These are phyloP conservation scores for Melanophora roralis DNA, from an alignment of 2,888 invertebrate species.

Conservation along the genomic window DNA sequence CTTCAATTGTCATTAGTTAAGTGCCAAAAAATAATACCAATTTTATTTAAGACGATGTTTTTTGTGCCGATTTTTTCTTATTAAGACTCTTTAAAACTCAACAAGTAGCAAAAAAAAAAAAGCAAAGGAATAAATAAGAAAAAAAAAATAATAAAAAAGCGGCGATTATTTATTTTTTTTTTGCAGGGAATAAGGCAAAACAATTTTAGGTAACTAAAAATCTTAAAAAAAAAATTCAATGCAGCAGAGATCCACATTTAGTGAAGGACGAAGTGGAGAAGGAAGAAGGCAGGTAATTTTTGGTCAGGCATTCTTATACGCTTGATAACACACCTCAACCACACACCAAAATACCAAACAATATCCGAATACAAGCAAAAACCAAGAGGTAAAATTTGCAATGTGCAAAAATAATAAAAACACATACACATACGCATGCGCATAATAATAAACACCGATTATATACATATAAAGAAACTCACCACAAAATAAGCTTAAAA, in stretches of 20 bases:
- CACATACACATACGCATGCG: constrained; percentile 1
- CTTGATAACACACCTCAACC: constrained; percentile 68
- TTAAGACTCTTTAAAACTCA: constrained; percentile 22
- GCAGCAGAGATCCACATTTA: background rate
- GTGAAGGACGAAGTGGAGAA: background rate
- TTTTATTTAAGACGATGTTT: constrained; percentile 31
- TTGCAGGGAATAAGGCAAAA: constrained; percentile 5
- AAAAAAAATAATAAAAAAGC: constrained; percentile 25
- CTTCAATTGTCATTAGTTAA: constrained; percentile 49
- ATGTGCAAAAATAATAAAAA: constrained; percentile 53
- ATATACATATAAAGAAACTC: constrained; percentile 36
- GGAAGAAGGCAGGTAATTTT: constrained; percentile 64
- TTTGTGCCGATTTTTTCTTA: constrained; percentile 40
- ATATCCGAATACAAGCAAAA: constrained; percentile 57
- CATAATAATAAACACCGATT: background rate
- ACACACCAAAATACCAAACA: constrained; percentile 65
- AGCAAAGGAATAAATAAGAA: constrained; percentile 29
- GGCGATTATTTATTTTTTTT: constrained; percentile 24
- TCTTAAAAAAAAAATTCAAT: background rate
- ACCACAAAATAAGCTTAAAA: constrained; percentile 31
- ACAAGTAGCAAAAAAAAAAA: constrained; percentile 45
- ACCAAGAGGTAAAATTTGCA: constrained; percentile 50
- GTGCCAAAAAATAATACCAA: constrained; percentile 57
- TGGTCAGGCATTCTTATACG: constrained; percentile 69
- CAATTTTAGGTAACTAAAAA: background rate